phyloP scores from a whole-genome alignment of 2,888 invertebrate species.

The Gerris lacustris region DNA sequence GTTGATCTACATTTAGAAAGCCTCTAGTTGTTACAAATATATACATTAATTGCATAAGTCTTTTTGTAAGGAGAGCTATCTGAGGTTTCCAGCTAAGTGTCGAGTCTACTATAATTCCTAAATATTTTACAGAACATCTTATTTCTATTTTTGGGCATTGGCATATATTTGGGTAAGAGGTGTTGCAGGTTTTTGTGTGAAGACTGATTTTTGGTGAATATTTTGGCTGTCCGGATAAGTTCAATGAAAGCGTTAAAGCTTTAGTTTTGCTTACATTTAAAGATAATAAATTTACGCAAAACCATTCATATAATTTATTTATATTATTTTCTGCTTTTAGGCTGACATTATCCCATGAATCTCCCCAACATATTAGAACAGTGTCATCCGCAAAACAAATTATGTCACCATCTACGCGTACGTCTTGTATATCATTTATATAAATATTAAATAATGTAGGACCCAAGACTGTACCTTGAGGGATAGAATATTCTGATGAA shows the following conservation, averaged over 20 bases:
- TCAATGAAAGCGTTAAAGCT: not conserved
- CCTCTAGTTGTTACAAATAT: not conserved
- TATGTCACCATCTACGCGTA: not conserved
- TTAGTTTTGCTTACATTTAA: not conserved
- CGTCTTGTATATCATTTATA: not conserved
- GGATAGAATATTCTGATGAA: not conserved
- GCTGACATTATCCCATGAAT: not conserved
- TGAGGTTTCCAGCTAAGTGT: constrained; percentile 1
- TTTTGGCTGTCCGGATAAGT: not conserved
- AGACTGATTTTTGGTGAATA: not conserved
- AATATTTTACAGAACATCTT: not conserved
- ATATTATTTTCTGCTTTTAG: not conserved
- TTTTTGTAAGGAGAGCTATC: not conserved
- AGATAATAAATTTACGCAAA: not conserved
- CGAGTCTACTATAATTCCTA: not conserved
- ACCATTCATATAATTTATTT: not conserved
- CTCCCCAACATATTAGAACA: not conserved
- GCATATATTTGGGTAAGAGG: not conserved
- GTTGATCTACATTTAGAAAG: not conserved
- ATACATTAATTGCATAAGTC: not conserved
- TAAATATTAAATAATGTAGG: not conserved
- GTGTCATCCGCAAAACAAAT: not conserved
- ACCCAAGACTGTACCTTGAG: not conserved
- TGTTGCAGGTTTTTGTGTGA: not conserved
- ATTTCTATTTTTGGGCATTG: not conserved